Percentiles rank a stretch among this genome's conserved stretches.
phyloP scores from a whole-genome alignment of 2,113 vertebrate genomes.

The Nestor notabilis region DNA sequence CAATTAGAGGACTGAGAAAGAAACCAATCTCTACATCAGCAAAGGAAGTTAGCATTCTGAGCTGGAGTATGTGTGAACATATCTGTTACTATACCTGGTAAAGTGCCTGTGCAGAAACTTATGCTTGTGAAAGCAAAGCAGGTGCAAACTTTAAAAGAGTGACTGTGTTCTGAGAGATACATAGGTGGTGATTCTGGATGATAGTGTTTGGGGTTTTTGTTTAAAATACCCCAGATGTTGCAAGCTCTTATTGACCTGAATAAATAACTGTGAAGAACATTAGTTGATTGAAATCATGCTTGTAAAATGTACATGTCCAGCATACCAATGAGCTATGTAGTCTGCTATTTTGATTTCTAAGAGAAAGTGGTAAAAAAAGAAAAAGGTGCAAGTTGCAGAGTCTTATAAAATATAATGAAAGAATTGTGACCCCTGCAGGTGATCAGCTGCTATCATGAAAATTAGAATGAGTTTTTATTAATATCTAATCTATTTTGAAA shows the following conservation, averaged over 20 bases:
- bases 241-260: neutral
- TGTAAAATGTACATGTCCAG: neutral
- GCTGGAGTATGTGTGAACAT: neutral
- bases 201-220: neutral
- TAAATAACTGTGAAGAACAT: neutral
- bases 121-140: neutral
- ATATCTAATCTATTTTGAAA: neutral
- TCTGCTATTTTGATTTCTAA: neutral
- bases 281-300: neutral
- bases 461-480: neutral
- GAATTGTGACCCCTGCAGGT: conserved; percentile 8
- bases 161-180: neutral
- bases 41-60: neutral
- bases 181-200: neutral
- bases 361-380: neutral
- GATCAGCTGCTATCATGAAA: neutral
- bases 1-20: neutral
- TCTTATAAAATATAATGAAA: neutral
- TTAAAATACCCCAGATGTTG: neutral
- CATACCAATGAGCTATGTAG: neutral
- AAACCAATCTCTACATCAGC: neutral
- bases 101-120: neutral
- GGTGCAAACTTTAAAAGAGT: neutral
- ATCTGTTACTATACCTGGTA: neutral
- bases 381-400: neutral